Evolutionary conservation across 2,797 vertebrate species (phyloP).

Genomic region (Macropus fuliginosus): DNA sequence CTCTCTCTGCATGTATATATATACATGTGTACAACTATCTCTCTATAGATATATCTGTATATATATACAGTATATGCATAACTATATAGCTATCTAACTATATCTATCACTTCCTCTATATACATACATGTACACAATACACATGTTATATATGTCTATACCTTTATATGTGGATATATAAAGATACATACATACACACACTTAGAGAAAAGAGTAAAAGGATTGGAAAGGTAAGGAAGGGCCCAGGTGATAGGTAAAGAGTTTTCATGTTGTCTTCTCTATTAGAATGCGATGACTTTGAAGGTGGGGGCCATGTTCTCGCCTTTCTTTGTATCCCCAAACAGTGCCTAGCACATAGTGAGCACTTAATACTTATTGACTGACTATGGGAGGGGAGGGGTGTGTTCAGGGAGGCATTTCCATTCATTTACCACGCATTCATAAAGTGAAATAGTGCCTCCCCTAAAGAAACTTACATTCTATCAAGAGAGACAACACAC

Average conservation of each 20-base stretch:
- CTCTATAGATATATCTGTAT: too few species aligned
- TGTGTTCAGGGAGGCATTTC: background rate
- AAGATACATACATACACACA: background rate
- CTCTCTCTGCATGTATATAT: background rate
- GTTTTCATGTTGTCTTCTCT: background rate
- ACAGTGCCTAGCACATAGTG: background rate
- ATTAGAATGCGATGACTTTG: background rate
- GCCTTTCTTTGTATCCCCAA: background rate
- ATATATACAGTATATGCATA: too few species aligned
- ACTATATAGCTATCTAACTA: too few species aligned
- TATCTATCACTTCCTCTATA: too few species aligned
- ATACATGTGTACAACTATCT: background rate
- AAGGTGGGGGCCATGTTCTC: too few species aligned
- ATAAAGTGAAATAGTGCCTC: background rate
- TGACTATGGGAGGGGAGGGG: too few species aligned
- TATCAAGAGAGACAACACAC: background rate
- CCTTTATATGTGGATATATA: background rate
- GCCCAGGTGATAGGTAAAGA: background rate
- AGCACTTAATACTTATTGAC: background rate
- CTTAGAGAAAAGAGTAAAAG: background rate
- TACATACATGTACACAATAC: too few species aligned
- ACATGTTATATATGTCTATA: background rate
- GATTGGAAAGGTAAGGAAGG: background rate
- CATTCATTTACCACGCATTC: background rate
- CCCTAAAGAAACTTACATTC: background rate